Evolutionary conservation across 2,888 invertebrate species (phyloP), one percentile per base, ranked within the genome.

Genomic region (Gerris lacustris): DNA sequence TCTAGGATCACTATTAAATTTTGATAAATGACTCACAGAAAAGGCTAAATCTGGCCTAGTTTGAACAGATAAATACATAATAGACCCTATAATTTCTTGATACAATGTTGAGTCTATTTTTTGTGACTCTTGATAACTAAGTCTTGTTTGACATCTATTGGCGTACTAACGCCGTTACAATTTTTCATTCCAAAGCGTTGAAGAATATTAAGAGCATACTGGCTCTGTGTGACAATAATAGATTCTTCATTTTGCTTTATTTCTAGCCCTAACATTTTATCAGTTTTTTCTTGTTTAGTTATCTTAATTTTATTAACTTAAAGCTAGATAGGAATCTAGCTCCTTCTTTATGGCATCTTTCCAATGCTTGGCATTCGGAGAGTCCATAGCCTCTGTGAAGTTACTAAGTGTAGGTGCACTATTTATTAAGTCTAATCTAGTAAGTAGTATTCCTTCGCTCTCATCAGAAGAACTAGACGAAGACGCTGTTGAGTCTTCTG

Each of bases 41-140:
- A 55, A 55, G 9, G 55, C 9, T 15, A 55, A 55, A 55, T 55
- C 55, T 15, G 55, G 55, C 11, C 55, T 9, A 15, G 55, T 55
- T 55, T 55, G 55, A 9, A 55, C 55, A 9, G 55, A 55, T 9
- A 55, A 15, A 15, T 55, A 55, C 55, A 55, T 55, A 11, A 55
- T 11, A 55, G 55, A 55, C 55, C 55, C 55, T 55, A 55, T 55
- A 55, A 55, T 55, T 55, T 55, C 55, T 55, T 55, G 55, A 15
- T 55, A 55, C 15, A 55, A 55, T 9, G 55, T 55, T 11, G 55
- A 55, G 55, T 55, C 55, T 55, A 55, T 55, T 55, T 55, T 55
- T 55, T 55, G 55, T 55, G 55, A 55, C 15, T 55, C 55, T 11
- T 55, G 55, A 55, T 55, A 55, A 55, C 55, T 55, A 55, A 55